These are phyloP conservation scores for Nebria brevicollis DNA, from an alignment of 2,888 invertebrate species.

Conservation along the genomic window DNA sequence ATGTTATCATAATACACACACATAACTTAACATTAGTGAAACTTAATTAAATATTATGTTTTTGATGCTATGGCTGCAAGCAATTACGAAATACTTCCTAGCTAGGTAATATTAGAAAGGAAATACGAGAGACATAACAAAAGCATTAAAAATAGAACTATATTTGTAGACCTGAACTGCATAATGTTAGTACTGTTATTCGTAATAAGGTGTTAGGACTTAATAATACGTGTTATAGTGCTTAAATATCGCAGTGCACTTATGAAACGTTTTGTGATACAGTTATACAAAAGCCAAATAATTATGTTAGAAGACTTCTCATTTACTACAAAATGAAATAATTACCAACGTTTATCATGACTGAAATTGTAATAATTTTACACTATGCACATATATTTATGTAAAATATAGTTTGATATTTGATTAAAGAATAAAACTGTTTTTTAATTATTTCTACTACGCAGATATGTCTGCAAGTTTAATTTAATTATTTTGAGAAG, in stretches of 20 bases:
- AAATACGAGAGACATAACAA: not conserved
- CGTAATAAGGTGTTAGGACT: not conserved
- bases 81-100: not conserved
- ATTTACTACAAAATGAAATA: not conserved
- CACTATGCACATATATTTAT: not conserved
- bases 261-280: not conserved
- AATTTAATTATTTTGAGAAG: too few relatives aligned
- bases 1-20: not conserved
- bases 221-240: not conserved
- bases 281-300: not conserved
- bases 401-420: not conserved
- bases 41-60: not conserved
- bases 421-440: not conserved
- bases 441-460: too few relatives aligned
- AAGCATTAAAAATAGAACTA: not conserved
- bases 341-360: not conserved
- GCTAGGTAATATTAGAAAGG: slow-evolving; percentile 1
- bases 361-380: not conserved
- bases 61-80: not conserved
- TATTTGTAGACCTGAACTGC: not conserved
- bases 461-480: too few relatives aligned
- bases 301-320: not conserved
- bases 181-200: not conserved
- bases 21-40: not conserved
- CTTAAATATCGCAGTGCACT: not conserved